These are phyloP conservation scores for Tiaroga cobitis DNA, from an alignment of 2,797 vertebrate species.

Conservation along the genomic window DNA sequence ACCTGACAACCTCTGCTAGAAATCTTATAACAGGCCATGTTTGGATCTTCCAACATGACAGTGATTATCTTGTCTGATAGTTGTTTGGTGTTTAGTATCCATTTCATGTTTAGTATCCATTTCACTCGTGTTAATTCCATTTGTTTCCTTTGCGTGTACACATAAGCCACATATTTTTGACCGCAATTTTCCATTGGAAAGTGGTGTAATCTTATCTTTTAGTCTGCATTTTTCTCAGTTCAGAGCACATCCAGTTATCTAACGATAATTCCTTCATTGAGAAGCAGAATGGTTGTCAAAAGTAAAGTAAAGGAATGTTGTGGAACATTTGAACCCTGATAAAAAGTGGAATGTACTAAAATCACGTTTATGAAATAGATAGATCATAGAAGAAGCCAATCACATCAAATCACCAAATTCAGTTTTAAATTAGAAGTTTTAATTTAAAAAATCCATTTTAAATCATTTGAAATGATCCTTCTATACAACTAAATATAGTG, in stretches of 20 bases:
- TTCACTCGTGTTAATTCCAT: not conserved
- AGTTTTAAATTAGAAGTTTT: not conserved
- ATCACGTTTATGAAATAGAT: not conserved
- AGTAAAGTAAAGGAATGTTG: conserved; percentile 10
- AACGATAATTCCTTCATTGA: conserved; percentile 3
- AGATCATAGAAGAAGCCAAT: not conserved
- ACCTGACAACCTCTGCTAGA: too few relatives aligned
- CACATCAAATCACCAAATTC: not conserved
- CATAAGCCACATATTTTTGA: conserved; percentile 14
- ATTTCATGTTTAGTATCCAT: too few relatives aligned
- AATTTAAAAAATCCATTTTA: not conserved
- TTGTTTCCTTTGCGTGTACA: not conserved
- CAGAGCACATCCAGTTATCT: not conserved
- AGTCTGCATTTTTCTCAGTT: not conserved
- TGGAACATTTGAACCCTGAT: conserved; percentile 5
- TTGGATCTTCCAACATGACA: too few relatives aligned
- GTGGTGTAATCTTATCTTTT: conserved; percentile 13
- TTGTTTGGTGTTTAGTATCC: not conserved
- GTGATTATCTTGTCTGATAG: not conserved
- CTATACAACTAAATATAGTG: not conserved
- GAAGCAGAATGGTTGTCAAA: not conserved
- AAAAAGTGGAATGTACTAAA: not conserved
- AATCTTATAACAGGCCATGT: too few relatives aligned
- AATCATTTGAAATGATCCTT: not conserved
- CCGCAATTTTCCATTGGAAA: not conserved